Base-by-base conservation (phyloP, 1,140 invertebrate species). In the Gryon sp. region DNA sequence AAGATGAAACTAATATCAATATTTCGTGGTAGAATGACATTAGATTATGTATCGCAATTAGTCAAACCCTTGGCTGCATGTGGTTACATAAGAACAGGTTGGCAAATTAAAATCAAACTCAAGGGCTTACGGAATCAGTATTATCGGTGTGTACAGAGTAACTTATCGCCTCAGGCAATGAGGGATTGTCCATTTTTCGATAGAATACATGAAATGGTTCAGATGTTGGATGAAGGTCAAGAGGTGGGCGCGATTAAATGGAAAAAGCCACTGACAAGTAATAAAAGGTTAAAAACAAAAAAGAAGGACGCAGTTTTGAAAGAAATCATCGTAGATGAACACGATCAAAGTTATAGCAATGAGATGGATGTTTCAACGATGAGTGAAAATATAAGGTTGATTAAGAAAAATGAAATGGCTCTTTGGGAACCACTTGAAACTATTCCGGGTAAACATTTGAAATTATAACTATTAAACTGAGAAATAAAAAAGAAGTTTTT, bases 101-200 rank as follows among this genome's bases (percentile, higher is more conserved):
- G 43, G 3, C 80, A 84, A 16, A 79, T 84, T 11, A 79, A 80
- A 62, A 76, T 75, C n/a, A 81, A 84, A 45, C 45, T 83, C 14
- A 74, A 70, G 38, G 19, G 77, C 28, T 57, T 84, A 9, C 63
- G 80, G 40, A 76, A 74, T 32, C 66, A 69, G 4, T 84, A 84
- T 66, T 63, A 79, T 32, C 48, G 60, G 9, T 82, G 80, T 15
- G 55, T 83, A 38, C 22, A 60, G 6, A 20, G 50, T n/a, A 70
- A 76, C n/a, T 1, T 53, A 28, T 40, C 60, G 26, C 28, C 57
- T 32, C 46, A 76, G n/a, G 5, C 8, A 0, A 18, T 16, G 16
- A 16, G 40, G 11, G 76, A 84, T 4, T 82, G 48, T 60, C 79
- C 78, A n/a, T 80, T 74, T 65, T 83, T 77, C 46, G 48, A 80